Conservation (phyloP, 2,797 vertebrate genomes). For the Takifugu ocellatus region DNA sequence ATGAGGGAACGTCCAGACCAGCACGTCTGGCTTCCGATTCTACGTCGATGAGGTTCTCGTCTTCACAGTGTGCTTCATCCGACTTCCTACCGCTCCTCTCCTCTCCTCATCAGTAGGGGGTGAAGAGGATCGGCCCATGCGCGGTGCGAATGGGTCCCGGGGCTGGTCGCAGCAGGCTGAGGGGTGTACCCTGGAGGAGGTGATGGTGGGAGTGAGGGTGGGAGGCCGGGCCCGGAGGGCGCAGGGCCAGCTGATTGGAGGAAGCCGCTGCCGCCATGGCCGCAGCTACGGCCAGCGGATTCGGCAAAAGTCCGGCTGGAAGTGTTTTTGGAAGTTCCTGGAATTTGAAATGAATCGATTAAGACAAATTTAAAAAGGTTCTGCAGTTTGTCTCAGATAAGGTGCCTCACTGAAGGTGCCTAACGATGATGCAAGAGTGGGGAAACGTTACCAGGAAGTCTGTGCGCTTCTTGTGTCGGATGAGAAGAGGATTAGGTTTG, state of each 20-base stretch:
- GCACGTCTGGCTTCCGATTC: constrained; percentile 38
- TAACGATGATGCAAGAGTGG: background rate
- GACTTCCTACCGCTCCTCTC: constrained; percentile 38
- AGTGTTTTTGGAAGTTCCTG: constrained; percentile 85
- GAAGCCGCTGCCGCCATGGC: constrained; percentile 83
- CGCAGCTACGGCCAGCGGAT: constrained; percentile 80
- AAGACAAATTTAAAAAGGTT: background rate
- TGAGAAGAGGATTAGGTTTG: constrained; percentile 87
- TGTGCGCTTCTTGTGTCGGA: constrained; percentile 84
- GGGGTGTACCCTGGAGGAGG: constrained; percentile 82
- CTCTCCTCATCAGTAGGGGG: constrained; percentile 79
- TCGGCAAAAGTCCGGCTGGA: constrained; percentile 82
- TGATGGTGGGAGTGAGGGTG: constrained; percentile 70
- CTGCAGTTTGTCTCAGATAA: too few relatives aligned
- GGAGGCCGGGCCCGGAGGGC: constrained; percentile 48
- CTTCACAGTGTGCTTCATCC: constrained; percentile 74
- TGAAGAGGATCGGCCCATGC: constrained; percentile 85
- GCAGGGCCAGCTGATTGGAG: constrained; percentile 80
- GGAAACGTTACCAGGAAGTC: constrained; percentile 65
- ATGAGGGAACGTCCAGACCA: constrained; percentile 22
- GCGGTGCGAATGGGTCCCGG: constrained; percentile 85
- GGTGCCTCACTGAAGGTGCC: too few relatives aligned
- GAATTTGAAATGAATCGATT: constrained; percentile 44
- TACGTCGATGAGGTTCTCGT: constrained; percentile 32
- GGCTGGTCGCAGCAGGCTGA: constrained; percentile 83